Evolutionary conservation across 2,797 vertebrate genomes (phyloP).

Genomic region (Glyptemys insculpta): DNA sequence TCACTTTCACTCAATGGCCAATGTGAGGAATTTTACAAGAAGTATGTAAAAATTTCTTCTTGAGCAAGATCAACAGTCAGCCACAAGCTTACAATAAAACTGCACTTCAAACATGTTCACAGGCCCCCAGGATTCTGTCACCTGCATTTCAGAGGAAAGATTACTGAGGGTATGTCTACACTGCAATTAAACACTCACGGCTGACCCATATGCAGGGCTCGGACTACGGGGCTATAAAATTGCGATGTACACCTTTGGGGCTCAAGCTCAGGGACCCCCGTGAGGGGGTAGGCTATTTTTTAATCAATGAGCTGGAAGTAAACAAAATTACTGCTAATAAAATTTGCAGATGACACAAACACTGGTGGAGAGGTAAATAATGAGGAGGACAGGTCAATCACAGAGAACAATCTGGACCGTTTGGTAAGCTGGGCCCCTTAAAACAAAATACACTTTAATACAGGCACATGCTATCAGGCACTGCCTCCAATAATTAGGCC

Average conservation of each 20-base stretch:
- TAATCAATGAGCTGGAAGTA: background rate
- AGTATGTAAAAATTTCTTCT: background rate
- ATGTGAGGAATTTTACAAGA: background rate
- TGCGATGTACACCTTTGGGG: background rate
- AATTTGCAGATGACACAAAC: background rate
- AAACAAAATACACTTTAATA: background rate
- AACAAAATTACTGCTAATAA: background rate
- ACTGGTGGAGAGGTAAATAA: background rate
- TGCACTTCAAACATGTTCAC: background rate
- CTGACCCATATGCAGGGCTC: background rate
- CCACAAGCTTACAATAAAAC: background rate
- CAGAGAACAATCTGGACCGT: background rate
- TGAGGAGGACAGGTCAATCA: background rate
- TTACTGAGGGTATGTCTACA: background rate
- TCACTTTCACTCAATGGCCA: background rate
- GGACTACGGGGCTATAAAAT: background rate
- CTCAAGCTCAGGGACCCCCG: background rate
- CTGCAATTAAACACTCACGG: background rate
- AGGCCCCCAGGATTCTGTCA: background rate
- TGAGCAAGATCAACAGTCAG: fast-evolving
- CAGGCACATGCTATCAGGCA: background rate
- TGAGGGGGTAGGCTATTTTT: background rate
- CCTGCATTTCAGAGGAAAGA: background rate
- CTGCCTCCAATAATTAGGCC: background rate
- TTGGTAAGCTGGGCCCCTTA: background rate